A percentile compares a stretch with the other conserved stretches of the same genome.
phyloP scores from a whole-genome alignment of 2,888 invertebrate genomes.

The Scaptomyza polygonia region DNA sequence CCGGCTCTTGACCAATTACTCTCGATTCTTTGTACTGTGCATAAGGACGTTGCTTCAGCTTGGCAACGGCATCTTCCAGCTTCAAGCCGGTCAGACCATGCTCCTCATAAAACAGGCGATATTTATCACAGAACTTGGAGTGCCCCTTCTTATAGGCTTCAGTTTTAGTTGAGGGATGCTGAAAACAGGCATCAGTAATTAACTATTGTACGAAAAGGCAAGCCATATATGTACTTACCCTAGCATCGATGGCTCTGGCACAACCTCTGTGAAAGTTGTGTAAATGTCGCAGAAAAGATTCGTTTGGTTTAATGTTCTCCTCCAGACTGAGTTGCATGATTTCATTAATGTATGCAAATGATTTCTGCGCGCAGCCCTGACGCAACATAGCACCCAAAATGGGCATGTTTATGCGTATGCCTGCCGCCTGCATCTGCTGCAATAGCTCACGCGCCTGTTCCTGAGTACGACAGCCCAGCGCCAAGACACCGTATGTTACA shows the following conservation, averaged over 20 bases:
- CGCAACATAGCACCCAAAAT: conserved; percentile 90
- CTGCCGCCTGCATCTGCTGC: conserved; percentile 88
- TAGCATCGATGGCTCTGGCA: conserved; percentile 85
- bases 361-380: conserved; percentile 86
- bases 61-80: conserved; percentile 83
- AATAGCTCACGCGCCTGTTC: conserved; percentile 88
- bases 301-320: conserved; percentile 87
- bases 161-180: conserved; percentile 83
- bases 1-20: conserved; percentile 75
- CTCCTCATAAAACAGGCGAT: conserved; percentile 85
- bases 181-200: conserved; percentile 33
- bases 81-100: conserved; percentile 84
- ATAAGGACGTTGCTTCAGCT: conserved; percentile 87
- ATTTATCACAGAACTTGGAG: conserved; percentile 84
- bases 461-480: conserved; percentile 89
- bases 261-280: conserved; percentile 87
- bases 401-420: conserved; percentile 89
- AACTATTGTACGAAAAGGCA: not conserved
- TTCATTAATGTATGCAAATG: conserved; percentile 89
- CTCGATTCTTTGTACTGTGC: conserved; percentile 86
- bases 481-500: conserved; percentile 93
- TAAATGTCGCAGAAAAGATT: conserved; percentile 87
- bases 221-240: conserved; percentile 82
- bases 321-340: conserved; percentile 88
- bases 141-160: conserved; percentile 82